These are phyloP conservation scores for Caenorhabditis zanzibari DNA, from an alignment of 2,888 invertebrate species.

Conservation along the genomic window DNA sequence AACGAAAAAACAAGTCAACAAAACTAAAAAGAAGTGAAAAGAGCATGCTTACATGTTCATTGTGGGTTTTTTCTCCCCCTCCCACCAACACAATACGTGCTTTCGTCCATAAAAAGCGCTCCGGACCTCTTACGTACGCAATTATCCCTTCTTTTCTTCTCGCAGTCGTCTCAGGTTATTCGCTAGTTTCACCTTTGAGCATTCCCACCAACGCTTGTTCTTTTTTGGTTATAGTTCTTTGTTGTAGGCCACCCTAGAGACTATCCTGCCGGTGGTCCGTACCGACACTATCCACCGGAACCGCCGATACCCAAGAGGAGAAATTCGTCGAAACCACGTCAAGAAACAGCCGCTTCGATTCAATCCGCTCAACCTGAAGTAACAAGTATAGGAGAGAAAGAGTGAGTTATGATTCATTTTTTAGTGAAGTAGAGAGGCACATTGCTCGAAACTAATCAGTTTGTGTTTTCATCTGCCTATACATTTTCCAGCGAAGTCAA, in stretches of 20 bases:
- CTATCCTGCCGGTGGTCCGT: slow-evolving; percentile 16
- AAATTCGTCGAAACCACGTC: slow-evolving; percentile 3
- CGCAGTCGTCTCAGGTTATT: slow-evolving; percentile 43
- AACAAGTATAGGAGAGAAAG: background rate
- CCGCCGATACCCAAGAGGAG: background rate
- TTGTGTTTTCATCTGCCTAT: no score
- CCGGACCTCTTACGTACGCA: slow-evolving; percentile 52
- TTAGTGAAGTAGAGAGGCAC: background rate
- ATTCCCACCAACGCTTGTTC: slow-evolving; percentile 16
- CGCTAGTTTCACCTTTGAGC: slow-evolving; percentile 41
- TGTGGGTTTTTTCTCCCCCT: slow-evolving; percentile 9
- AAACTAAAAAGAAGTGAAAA: slow-evolving; percentile 21
- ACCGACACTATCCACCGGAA: background rate
- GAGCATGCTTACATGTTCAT: slow-evolving; percentile 27
- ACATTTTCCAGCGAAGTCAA: slow-evolving; percentile 19
- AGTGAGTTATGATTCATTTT: background rate
- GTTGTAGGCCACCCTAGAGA: slow-evolving; percentile 15
- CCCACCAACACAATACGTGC: slow-evolving; percentile 41
- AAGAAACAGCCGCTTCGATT: background rate
- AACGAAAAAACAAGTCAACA: background rate
- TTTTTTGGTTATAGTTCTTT: slow-evolving; percentile 16
- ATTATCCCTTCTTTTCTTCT: slow-evolving; percentile 43
- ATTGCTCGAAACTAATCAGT: background rate
- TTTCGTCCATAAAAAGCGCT: slow-evolving; percentile 59
- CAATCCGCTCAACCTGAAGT: background rate